These are phyloP conservation scores for Platysteira castanea DNA, from an alignment of 2,113 vertebrate species.

Conservation along the genomic window DNA sequence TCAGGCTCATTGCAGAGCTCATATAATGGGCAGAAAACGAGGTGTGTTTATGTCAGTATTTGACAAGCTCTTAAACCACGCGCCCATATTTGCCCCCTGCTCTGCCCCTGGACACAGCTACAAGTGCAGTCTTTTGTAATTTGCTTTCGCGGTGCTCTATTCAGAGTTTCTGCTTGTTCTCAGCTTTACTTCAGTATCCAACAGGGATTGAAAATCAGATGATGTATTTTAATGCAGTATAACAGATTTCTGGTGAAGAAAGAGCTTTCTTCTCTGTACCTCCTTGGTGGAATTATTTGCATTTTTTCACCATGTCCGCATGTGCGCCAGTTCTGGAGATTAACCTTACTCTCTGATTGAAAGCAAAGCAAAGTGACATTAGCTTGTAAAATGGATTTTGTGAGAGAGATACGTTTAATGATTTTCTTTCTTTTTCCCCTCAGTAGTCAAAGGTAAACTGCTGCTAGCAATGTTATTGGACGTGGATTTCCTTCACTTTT, in stretches of 20 bases:
- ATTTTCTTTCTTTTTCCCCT: background rate
- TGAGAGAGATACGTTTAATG: background rate
- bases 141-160: background rate
- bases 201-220: background rate
- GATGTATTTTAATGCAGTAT: conserved; percentile 27
- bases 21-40: background rate
- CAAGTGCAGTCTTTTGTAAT: background rate
- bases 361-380: conserved; percentile 21
- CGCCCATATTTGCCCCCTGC: background rate
- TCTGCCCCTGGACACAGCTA: background rate
- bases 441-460: background rate
- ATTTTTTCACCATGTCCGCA: background rate
- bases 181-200: background rate
- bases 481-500: background rate
- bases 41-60: background rate
- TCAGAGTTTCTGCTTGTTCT: background rate
- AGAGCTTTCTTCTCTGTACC: background rate
- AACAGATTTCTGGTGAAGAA: conserved; percentile 23
- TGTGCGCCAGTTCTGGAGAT: background rate
- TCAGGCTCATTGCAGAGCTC: background rate
- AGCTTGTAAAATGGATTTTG: conserved; percentile 33
- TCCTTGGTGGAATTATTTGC: conserved; percentile 1
- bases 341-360: conserved; percentile 31
- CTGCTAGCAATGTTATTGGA: background rate
- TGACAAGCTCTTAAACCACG: background rate